A percentile compares a stretch with the other conserved stretches of the same genome.
These are phyloP conservation scores for Mamestra configurata DNA, from an alignment of 1,140 invertebrate species.

Conservation along the genomic window DNA sequence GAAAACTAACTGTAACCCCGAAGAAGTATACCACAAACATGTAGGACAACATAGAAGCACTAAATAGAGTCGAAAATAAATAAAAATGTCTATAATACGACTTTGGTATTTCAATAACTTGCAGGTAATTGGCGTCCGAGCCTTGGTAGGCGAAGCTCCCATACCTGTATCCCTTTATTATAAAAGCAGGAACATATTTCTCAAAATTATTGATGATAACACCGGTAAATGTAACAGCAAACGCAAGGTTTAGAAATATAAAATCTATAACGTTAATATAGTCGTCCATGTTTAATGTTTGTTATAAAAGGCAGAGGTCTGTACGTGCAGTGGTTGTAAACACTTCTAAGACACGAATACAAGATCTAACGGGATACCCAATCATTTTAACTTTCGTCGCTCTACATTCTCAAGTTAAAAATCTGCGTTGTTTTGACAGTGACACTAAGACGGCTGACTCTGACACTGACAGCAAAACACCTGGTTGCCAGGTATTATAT, in stretches of 20 bases:
- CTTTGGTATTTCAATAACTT: constrained; percentile 91
- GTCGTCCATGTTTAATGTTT: constrained; percentile 31
- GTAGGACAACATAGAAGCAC: constrained; percentile 84
- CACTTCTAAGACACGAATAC: constrained; percentile 45
- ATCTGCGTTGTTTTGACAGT: not conserved
- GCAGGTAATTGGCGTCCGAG: constrained; percentile 84
- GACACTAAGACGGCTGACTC: too few relatives aligned
- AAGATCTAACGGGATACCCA: constrained; percentile 31
- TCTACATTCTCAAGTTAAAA: constrained; percentile 2
- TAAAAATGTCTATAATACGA: constrained; percentile 93
- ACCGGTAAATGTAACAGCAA: constrained; percentile 87
- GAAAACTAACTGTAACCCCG: constrained; percentile 84
- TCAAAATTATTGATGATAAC: constrained; percentile 90
- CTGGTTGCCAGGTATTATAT: too few relatives aligned
- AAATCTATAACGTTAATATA: constrained; percentile 88
- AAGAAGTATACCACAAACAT: constrained; percentile 86
- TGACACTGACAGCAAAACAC: not conserved
- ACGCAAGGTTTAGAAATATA: constrained; percentile 87
- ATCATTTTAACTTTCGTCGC: constrained; percentile 45
- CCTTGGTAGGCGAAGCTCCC: constrained; percentile 90
- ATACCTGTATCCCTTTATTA: constrained; percentile 90
- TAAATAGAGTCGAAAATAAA: constrained; percentile 89
- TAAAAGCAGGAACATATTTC: constrained; percentile 89
- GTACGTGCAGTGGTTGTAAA: constrained; percentile 33
- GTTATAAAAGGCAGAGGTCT: not conserved